A percentile compares a stretch with the other conserved stretches of the same genome.
These are phyloP conservation scores for Vanacampus margaritifer DNA, from an alignment of 2,113 vertebrate species.

Conservation along the genomic window DNA sequence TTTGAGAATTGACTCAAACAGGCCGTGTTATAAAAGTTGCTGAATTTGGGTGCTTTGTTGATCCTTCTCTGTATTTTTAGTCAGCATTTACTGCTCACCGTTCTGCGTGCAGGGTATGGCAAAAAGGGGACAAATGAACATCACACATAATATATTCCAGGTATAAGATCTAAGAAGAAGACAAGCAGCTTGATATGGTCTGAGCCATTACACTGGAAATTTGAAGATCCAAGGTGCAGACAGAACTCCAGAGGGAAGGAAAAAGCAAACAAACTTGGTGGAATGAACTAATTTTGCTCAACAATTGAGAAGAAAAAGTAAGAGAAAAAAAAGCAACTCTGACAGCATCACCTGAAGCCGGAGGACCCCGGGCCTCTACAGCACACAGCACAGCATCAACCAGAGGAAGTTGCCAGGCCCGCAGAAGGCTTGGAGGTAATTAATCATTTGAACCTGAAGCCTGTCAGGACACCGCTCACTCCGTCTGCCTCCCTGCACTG, in stretches of 20 bases:
- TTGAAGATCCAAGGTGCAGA: not conserved
- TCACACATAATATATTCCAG: not conserved
- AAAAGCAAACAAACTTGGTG: not conserved
- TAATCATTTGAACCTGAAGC: constrained; percentile 89
- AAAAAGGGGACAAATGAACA: not conserved
- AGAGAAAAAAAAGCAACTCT: constrained; percentile 67
- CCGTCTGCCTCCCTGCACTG: constrained; percentile 74
- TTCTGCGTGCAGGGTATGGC: too few species aligned
- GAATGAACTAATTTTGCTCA: constrained; percentile 3
- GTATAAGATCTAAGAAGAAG: not conserved
- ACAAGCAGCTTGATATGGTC: not conserved
- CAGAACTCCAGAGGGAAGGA: not conserved
- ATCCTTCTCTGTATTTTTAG: too few species aligned
- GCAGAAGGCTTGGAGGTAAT: constrained; percentile 82
- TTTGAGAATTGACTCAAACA: too few species aligned
- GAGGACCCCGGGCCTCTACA: constrained; percentile 64
- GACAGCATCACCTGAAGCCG: constrained; percentile 73
- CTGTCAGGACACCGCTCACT: constrained; percentile 85
- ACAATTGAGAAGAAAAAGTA: not conserved
- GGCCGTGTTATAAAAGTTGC: too few species aligned
- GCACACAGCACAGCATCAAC: constrained; percentile 63
- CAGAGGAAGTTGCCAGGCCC: constrained; percentile 87
- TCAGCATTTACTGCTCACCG: too few species aligned
- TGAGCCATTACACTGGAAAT: not conserved
- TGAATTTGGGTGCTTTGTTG: too few species aligned